Base-by-base conservation (phyloP, 2,113 vertebrate genomes). In the Elanoides forficatus region DNA sequence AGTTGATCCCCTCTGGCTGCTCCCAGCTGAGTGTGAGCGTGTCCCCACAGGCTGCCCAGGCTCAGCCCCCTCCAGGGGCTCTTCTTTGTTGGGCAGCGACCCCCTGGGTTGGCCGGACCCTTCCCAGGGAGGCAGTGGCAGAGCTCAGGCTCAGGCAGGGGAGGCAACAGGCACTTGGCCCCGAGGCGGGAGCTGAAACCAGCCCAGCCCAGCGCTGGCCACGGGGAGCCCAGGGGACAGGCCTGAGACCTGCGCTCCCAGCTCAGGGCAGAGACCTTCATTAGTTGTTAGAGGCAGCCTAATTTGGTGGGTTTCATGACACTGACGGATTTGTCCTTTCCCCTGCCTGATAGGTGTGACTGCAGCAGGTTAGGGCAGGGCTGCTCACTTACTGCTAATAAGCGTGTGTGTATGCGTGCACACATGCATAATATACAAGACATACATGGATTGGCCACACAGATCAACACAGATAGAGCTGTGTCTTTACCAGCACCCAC, bases 361-460 rank as follows among this genome's bases (percentile, higher is more conserved):
- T 84, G 38, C 56, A 42, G 26, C 45, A 70, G 43, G 16, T n/a
- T 62, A n/a, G 4, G 15, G 17, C 10, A 16, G 30, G 21, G 19
- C 13, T 43, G 15, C 7, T 7, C 13, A 21, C 21, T 40, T 56
- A 43, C 42, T 81, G 48, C 8, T 26, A 65, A 14, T 29, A 19
- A 0, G 0, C 22, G 15, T 19, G 29, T 29, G 8, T 9, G 26
- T 25, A n/a, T 2, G 1, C 1, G 20, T 22, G 7, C 1, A 2
- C 59, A 25, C 13, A 8, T 9, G 19, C 23, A 56, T n/a, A 18
- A 36, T 11, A 18, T 11, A 9, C 6, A 16, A 29, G 15, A 13
- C 10, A n/a, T 27, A 45, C 18, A 29, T 3, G 1, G 11, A 20
- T 4, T 38, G 22, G 10, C 36, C 43, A 65, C n/a, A n/a, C 10